These are phyloP conservation scores for Euwallacea fornicatus DNA, from an alignment of 1,140 invertebrate species.

Conservation along the genomic window DNA sequence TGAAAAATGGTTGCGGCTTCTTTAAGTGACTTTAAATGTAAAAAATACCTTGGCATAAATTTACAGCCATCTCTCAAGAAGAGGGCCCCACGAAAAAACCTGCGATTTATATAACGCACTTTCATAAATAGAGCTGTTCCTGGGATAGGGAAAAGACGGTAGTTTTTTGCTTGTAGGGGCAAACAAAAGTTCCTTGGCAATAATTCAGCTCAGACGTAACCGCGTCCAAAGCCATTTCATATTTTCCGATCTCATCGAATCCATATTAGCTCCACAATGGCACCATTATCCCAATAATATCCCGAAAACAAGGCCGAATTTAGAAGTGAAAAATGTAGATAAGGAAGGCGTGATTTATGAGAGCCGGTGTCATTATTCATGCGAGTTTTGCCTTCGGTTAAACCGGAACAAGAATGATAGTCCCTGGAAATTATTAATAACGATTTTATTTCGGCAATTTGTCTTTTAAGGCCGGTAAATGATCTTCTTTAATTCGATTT, in stretches of 20 bases:
- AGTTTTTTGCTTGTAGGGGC: too few relatives aligned
- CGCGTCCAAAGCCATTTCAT: too few relatives aligned
- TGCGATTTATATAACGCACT: conserved; percentile 8
- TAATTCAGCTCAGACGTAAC: too few relatives aligned
- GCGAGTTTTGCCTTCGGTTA: conserved; percentile 35
- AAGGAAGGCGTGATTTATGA: conserved; percentile 34
- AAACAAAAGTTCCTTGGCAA: too few relatives aligned
- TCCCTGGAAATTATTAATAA: conserved; percentile 35
- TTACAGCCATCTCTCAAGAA: conserved; percentile 6
- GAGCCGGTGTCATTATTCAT: conserved; percentile 28
- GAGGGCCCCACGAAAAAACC: neutral
- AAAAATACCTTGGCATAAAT: conserved; percentile 21
- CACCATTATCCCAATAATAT: conserved; percentile 12
- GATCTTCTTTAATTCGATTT: conserved; percentile 18
- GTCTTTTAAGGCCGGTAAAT: conserved; percentile 7
- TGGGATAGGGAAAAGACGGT: too few relatives aligned
- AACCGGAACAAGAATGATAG: conserved; percentile 33
- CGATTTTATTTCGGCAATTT: conserved; percentile 34
- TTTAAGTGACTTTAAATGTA: conserved; percentile 21
- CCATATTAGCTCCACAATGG: neutral
- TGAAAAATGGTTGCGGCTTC: conserved; percentile 2
- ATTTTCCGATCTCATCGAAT: too few relatives aligned
- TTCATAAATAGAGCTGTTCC: conserved; percentile 16
- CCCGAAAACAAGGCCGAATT: conserved; percentile 20
- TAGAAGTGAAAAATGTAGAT: conserved; percentile 33